Evolutionary conservation across 2,113 vertebrate genomes (phyloP), one percentile per base, ranked within the genome.

Genomic region (Melanotaenia duboulayi): DNA sequence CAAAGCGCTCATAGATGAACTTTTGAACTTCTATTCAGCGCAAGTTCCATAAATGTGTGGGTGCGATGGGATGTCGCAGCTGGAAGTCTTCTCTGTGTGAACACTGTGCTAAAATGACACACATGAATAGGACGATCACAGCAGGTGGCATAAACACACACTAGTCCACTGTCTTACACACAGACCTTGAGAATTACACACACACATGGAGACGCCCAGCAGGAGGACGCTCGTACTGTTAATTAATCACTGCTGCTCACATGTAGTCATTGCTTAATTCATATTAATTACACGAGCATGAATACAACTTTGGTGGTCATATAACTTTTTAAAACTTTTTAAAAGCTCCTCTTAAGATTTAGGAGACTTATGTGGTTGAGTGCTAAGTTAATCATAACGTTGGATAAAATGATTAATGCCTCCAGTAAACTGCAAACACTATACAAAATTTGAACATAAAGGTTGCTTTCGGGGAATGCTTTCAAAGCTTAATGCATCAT

Each of bases 181-280:
- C 25, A 81, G 44, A 92, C 84, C 73, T 69, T 65, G 54, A 84
- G 63, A 68, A 58, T 55, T 66, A 40, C 66, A 50, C 51, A 71
- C 48, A 71, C 65, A 59, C 73, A 56, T 3, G 37, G 11, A 48
- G 44, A 78, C 22, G 22, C 74, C 17, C 87, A 77, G 78, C 81
- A 84, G 80, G 71, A 62, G 54, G 74, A 44, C 55, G 40, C 35
- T 65, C 35, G 17, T 55, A 28, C 71, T 79, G 74, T 72, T 35
- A 77, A 81, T 83, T 73, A 75, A 62, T 57, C 24, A 14, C 70
- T 54, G 10, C 35, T 58, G 42, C 72, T 88, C 62, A 67, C 50
- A 60, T 66, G 56, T 55, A 65, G 54, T 28, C 58, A 59, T 1
- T 25, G 50, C 54, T 76, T 24, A 35, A 58, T 74, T 66, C 23